Evolutionary conservation across 2,797 vertebrate genomes (phyloP).

Genomic region (Cossypha polioptera): DNA sequence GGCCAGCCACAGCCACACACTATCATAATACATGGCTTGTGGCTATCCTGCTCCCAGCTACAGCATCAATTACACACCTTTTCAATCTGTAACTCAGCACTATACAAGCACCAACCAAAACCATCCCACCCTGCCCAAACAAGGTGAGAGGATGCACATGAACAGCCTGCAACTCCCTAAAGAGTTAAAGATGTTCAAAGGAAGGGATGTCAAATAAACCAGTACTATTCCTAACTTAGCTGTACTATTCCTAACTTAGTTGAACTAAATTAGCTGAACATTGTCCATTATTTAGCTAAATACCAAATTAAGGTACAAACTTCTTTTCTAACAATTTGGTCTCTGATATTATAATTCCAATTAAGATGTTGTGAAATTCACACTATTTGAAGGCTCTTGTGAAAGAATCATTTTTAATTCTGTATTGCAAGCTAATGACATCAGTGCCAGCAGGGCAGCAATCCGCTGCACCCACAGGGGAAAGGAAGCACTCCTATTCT

Average conservation of each 20-base stretch:
- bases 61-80: not conserved
- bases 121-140: not conserved
- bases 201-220: not conserved
- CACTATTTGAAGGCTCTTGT: not conserved
- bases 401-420: not conserved
- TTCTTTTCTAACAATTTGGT: not conserved
- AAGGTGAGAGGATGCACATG: not conserved
- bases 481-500: not conserved
- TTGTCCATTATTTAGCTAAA: not conserved
- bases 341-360: not conserved
- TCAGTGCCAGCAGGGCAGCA: not conserved
- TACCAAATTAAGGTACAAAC: not conserved
- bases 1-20: not conserved
- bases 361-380: not conserved
- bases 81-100: not conserved
- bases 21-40: rapidly evolving
- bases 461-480: not conserved
- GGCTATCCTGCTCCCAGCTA: not conserved
- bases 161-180: not conserved
- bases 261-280: not conserved
- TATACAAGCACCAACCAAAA: not conserved
- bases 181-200: not conserved
- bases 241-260: not conserved
- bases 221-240: not conserved
- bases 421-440: not conserved